Base-by-base conservation (phyloP, 2,888 invertebrate genomes). In the Gasteruption jaculator region DNA sequence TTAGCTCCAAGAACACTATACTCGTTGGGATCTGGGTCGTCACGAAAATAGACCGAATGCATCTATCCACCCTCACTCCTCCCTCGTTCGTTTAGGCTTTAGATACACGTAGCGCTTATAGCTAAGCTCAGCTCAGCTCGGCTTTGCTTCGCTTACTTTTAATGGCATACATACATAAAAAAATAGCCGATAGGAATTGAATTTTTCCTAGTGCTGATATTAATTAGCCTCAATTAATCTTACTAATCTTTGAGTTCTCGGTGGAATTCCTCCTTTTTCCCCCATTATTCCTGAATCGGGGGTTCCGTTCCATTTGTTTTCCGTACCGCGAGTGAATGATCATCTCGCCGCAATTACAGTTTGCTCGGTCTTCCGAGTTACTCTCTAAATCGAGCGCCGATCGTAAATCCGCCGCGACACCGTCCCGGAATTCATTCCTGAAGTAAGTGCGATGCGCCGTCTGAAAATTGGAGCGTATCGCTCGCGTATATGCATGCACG, bases 1-100 rank as follows among this genome's bases (percentile, higher is more conserved):
- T 19, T 45, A 34, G 52, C 51, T 53, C 53, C 56, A 52, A 56
- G 56, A 53, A 49, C 54, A 18, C 12, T 48, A 41, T 44, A 50
- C 54, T 51, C 51, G 59, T 50, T 50, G 54, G 43, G 49, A 65
- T 64, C 63, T 65, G 54, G 65, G 65, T 65, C 65, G 61, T 45
- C 60, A 57, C 60, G 54, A 53, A 64, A 65, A 65, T 64, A 64
- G 54, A 57, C 55, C 49, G 53, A 57, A 60, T 64, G 61, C 60
- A 61, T 61, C 60, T 58, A 60, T 60, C 59, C 63, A 57, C 60
- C 43, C 38, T 41, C 54, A 35, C 41, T 38, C 14, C 35, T 8
- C 20, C 25, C 38, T 25, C 36, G n/a, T n/a, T n/a, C n/a, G n/a
- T n/a, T n/a, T n/a, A n/a, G n/a, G n/a, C n/a, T n/a, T n/a, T n/a